Base-by-base conservation (phyloP, 2,888 invertebrate genomes). In the Rapana venosa region DNA sequence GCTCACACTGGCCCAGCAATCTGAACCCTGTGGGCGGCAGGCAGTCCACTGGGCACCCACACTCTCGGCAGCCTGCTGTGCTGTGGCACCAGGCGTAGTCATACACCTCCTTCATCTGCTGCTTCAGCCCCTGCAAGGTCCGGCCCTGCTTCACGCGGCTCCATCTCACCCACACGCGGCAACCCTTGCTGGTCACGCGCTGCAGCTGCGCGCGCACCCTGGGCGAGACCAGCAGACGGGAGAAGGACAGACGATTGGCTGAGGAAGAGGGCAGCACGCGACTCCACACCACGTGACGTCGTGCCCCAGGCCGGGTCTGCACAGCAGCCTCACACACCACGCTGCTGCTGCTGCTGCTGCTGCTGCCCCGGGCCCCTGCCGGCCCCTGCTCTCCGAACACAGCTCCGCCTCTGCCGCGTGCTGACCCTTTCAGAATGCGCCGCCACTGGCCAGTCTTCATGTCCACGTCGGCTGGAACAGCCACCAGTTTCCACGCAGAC, bases 401-500 rank as follows among this genome's bases (percentile, higher is more conserved):
- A 32, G 61, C 36, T 20, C 81, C 70, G 22, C 66, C 58, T 70
- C 88, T 89, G 17, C 66, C 84, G 0, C 58, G 70, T n/a, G 87
- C 88, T 22, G 58, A 81, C 15, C 88, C 90, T 20, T 87, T n/a
- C 22, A 77, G 32, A 26, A 83, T 26, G 6, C 61, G 61, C 36
- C 86, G 83, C 84, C 89, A 88, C 77, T 74, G 47, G 32, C 90
- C 88, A 1, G 47, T 26, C n/a, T 61, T 58, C 56, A 47, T 70
- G 13, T 81, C 83, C 35, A 4, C 47, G 17, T 87, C 77, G 4
- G 22, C 56, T 13, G 92, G 88, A 5, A 90, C 89, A 11, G 91
- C 90, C 8, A 92, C 93, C 20, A 94, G 90, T 87, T 90, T 92
- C 94, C 94, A 94, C 15, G 91, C 90, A 36, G 93, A 92, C 94